Base-by-base conservation (phyloP, 2,797 vertebrate genomes). In the Synaphobranchus kaupii region DNA sequence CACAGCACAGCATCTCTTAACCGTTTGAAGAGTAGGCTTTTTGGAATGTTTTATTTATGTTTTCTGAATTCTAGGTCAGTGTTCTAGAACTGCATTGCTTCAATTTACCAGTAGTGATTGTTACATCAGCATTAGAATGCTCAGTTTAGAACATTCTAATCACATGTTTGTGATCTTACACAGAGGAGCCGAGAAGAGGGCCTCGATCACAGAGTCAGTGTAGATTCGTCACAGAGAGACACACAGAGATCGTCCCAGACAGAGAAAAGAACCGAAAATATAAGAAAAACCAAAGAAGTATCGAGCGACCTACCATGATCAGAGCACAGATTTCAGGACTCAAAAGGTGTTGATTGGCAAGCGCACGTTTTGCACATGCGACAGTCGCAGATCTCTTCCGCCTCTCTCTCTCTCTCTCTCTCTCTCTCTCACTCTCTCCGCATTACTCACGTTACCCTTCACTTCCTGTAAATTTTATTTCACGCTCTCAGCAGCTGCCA, bases 231-330 rank as follows among this genome's bases (percentile, higher is more conserved):
- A 25, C 28, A 47, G 15, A 83, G 8, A 12, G 5, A 5, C 1
- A 25, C 82, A 15, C 20, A 9, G 13, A 54, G 66, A 63, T 7
- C 54, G 4, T 84, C 28, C 54, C 22, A 39, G 8, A 25, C 22
- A 15, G 20, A 78, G 17, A 25, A 20, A 17, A 3, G 2, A 60
- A 22, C 58, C 15, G 20, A 60, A 60, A 60, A 60, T 50, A 50
- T 10, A 0, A 7, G 1, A 50, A 20, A 60, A 20, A 60, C 58
- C 3, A 63, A 34, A 63, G 39, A 84, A n/a, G 13, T 39, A 5
- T 47, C 6, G 22, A 44, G 8, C 48, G 15, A 85, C 84, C 44
- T 85, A 85, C 84, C 84, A 85, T 85, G 84, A 73, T 85, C 56
- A 63, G 47, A 17, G 66, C 28, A 66, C 34, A n/a, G 58, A 44